Conservation (phyloP, 2,888 invertebrate species). For the Pinctada fucata region DNA sequence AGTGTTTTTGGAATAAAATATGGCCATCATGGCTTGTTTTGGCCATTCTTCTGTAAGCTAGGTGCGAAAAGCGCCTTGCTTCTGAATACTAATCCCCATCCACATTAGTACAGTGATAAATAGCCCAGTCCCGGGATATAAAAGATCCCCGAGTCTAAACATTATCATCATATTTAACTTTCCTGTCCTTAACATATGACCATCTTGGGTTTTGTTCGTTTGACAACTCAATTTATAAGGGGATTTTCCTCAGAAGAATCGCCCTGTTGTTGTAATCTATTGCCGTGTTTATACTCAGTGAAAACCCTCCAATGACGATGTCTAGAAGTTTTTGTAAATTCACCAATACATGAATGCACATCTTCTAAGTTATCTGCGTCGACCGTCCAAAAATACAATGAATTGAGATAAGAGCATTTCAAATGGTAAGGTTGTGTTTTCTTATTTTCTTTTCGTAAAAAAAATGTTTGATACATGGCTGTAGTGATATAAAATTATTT, state of each 20-base stretch:
- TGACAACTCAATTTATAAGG: neutral
- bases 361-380: too few relatives aligned
- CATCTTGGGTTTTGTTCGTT: neutral
- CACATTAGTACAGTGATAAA: neutral
- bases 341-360: too few relatives aligned
- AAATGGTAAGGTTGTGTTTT: too few relatives aligned
- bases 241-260: neutral
- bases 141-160: neutral
- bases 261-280: neutral
- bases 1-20: neutral
- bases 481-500: too few relatives aligned
- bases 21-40: neutral
- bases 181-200: neutral
- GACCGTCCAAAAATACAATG: too few relatives aligned
- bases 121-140: neutral
- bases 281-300: neutral
- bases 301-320: neutral
- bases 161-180: neutral
- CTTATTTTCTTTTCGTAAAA: too few relatives aligned
- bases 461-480: too few relatives aligned
- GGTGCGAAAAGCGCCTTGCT: neutral
- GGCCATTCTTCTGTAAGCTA: slow-evolving; percentile 1
- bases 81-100: neutral
- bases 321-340: neutral
- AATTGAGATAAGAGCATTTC: too few relatives aligned